Evolutionary conservation across 92 coral and sea anemone genomes (phyloP), one percentile per base, ranked within the genome.

Genomic region (Epizoanthus rinbou): DNA sequence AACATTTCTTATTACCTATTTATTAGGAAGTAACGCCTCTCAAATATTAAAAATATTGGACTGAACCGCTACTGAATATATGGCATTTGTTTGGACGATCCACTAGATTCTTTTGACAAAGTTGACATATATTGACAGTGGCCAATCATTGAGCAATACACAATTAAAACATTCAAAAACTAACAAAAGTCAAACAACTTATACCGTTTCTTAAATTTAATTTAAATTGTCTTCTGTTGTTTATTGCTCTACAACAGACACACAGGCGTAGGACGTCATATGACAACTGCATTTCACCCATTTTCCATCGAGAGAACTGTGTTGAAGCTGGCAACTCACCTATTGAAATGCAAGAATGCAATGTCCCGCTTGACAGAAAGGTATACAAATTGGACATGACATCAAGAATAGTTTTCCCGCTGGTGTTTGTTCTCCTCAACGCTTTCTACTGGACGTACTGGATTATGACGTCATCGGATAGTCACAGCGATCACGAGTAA

Each of bases 401-500:
- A 21, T 69, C 75, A 8, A 19, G 75, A 69, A 23, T 69, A 22
- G 3, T 37, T 7, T 69, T 69, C 28, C 75, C 75, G 15, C 15
- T 69, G 6, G 25, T 69, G 24, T 69, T 69, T 69, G 75, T 69
- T 4, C 75, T 69, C 56, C 75, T 69, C 15, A 69, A 69, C 15
- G 75, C 54, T 9, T 69, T 69, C 31, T 69, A 69, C 6, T 69
- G 75, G 75, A 69, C 75, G 3, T 39, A 69, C 25, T 69, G 75
- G 75, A 23, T 69, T 11, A 37, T 69, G 57, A 69, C 54, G 25
- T 16, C 75, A 37, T 37, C 43, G 5, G 0, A 1, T 37, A 3
- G 43, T 37, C 43, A 37, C 43, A 37, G 3, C 3, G 5, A 3
- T 37, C 5, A 37, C 5, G 43, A 37, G 43, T 37, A 37, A 37